Evolutionary conservation across 1,140 invertebrate genomes (phyloP), one percentile per base, ranked within the genome.

Genomic region (Tribolium castaneum): DNA sequence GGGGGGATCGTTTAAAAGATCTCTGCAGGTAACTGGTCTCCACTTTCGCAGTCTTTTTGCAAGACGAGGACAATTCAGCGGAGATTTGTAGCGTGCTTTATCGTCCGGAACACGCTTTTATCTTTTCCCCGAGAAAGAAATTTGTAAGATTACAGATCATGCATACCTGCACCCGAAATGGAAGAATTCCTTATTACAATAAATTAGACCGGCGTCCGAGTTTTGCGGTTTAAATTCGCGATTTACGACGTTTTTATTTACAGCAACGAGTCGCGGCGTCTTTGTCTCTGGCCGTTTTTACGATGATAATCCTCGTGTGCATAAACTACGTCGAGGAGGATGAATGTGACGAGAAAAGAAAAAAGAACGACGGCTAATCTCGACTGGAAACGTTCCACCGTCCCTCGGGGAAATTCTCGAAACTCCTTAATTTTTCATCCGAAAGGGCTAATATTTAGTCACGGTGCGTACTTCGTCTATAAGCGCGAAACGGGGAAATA

Each of bases 71-170:
- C 80, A 79, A 80, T 78, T 83, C 79, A 66, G 25, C 70, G 50
- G 79, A 84, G 83, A 84, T 84, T 84, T 83, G 83, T 83, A 80
- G 79, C 70, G 78, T 76, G 77, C 78, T 83, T 84, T 82, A 84
- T 84, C 80, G 83, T 77, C 77, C 71, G 82, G 82, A 84, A 83
- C 82, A 80, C 78, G 76, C 80, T 77, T 82, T 83, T 84, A 80
- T 82, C 80, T 80, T 76, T 30, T 70, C 45, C 56, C 14, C 52
- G 52, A 30, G 79, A 78, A 82, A 80, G 79, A 81, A 84, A 84
- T 84, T 83, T 82, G 83, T 82, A 80, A 82, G 82, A 82, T 82
- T 83, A 82, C 78, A 80, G 82, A 83, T 83, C 81, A 82, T 82
- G 82, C 80, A 83, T 83, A 83, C 51, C 81, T 82, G 81, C 62